Conservation (phyloP, 2,797 vertebrate genomes). For the Enoplosus armatus region DNA sequence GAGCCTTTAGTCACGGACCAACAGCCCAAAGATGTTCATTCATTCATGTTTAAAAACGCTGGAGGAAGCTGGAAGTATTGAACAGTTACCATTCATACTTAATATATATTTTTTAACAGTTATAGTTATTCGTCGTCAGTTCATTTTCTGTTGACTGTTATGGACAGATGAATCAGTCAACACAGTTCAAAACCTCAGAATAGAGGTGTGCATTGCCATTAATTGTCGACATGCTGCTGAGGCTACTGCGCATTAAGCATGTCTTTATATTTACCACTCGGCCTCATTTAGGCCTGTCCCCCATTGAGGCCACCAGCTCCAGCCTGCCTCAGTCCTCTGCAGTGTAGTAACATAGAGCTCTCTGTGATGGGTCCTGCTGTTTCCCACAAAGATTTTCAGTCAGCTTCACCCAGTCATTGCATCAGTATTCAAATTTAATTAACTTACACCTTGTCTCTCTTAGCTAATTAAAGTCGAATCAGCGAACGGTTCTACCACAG, state of each 20-base stretch:
- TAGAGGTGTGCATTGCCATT: not conserved
- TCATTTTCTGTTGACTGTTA: too few species aligned
- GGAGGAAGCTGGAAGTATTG: not conserved
- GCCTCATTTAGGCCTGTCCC: constrained; percentile 8
- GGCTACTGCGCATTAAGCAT: not conserved
- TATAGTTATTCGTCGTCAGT: not conserved
- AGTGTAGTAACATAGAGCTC: not conserved
- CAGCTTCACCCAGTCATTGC: constrained; percentile 1
- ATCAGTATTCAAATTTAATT: constrained; percentile 42
- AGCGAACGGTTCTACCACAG: rapidly evolving
- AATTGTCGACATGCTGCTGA: not conserved
- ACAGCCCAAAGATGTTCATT: not conserved
- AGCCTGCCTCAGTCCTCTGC: not conserved
- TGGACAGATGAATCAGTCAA: too few species aligned
- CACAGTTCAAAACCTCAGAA: not conserved
- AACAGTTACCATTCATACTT: not conserved
- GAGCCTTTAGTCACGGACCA: too few species aligned
- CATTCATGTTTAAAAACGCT: not conserved
- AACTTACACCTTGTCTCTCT: constrained; percentile 1
- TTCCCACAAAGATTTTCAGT: not conserved
- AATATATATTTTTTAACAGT: not conserved
- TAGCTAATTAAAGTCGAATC: constrained; percentile 25
- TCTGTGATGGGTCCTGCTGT: not conserved
- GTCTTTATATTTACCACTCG: constrained; percentile 1
- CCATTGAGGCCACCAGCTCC: not conserved